phyloP scores from a whole-genome alignment of 2,888 invertebrate species.

The Celastrina argiolus region DNA sequence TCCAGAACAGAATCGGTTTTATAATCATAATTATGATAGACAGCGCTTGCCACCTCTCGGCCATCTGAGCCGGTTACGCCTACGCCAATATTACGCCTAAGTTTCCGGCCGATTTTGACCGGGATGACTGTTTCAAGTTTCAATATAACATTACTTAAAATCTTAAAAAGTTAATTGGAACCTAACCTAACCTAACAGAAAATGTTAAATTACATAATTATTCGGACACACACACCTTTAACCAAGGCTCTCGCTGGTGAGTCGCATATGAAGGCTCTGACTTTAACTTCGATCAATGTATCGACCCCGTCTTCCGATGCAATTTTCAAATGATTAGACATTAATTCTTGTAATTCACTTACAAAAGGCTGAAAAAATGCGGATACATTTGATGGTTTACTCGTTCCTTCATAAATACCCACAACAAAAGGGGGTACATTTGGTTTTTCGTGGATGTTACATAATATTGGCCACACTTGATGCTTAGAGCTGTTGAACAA shows the following conservation, averaged over 20 bases:
- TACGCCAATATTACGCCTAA: too few species aligned
- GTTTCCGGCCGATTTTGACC: too few species aligned
- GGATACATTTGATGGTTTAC: constrained; percentile 25
- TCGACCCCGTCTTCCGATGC: not conserved
- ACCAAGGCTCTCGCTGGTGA: constrained; percentile 28
- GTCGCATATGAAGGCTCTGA: constrained; percentile 26
- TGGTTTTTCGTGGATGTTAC: too few species aligned
- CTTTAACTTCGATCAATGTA: constrained; percentile 1
- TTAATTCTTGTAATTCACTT: constrained; percentile 22
- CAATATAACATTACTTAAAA: too few species aligned
- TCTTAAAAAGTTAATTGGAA: too few species aligned
- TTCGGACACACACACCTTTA: constrained; percentile 23
- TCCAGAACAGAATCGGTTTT: not conserved
- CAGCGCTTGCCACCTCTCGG: not conserved
- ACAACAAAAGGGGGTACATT: constrained; percentile 24
- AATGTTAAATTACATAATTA: too few species aligned
- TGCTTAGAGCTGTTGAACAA: too few species aligned
- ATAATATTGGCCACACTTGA: too few species aligned
- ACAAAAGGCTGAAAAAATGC: constrained; percentile 25
- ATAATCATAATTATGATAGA: not conserved
- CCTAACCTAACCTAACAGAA: too few species aligned
- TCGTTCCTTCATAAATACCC: constrained; percentile 25
- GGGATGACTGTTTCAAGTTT: too few species aligned
- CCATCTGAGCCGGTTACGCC: too few species aligned
- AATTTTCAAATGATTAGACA: not conserved